Conservation (phyloP, 2,888 invertebrate genomes). For the Scaptomyza flava region DNA sequence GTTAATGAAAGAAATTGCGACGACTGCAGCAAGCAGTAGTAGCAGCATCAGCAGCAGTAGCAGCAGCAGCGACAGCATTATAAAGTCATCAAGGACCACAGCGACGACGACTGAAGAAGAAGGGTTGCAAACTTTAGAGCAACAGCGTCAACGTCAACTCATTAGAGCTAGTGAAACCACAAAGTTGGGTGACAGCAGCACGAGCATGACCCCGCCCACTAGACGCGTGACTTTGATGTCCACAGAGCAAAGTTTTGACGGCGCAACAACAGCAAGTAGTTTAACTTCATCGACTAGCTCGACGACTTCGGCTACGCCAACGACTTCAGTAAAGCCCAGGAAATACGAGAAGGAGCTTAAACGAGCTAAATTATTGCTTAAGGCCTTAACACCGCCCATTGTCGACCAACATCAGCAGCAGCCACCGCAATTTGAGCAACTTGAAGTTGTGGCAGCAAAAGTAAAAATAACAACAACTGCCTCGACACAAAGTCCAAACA, state of each 20-base stretch:
- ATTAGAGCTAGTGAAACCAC: constrained; percentile 51
- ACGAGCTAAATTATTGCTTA: constrained; percentile 82
- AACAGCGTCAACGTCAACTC: constrained; percentile 43
- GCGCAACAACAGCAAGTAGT: constrained; percentile 25
- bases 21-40: constrained; percentile 17
- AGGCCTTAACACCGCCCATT: constrained; percentile 64
- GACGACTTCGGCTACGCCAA: not conserved
- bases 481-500: constrained; percentile 18
- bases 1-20: constrained; percentile 62
- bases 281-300: constrained; percentile 33
- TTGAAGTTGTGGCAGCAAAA: constrained; percentile 65
- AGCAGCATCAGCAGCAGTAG: constrained; percentile 21
- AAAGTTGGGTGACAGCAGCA: constrained; percentile 35
- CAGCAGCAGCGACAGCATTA: constrained; percentile 50
- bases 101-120: constrained; percentile 27
- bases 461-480: constrained; percentile 57
- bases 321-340: constrained; percentile 53
- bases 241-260: constrained; percentile 52
- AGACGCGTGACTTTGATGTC: constrained; percentile 71
- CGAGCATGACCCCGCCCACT: constrained; percentile 26
- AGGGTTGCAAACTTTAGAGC: constrained; percentile 49
- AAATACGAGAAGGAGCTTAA: constrained; percentile 80
- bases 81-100: constrained; percentile 58
- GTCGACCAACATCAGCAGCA: constrained; percentile 28
- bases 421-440: constrained; percentile 37